These are phyloP conservation scores for Anhinga anhinga DNA, from an alignment of 2,113 vertebrate species.

Conservation along the genomic window DNA sequence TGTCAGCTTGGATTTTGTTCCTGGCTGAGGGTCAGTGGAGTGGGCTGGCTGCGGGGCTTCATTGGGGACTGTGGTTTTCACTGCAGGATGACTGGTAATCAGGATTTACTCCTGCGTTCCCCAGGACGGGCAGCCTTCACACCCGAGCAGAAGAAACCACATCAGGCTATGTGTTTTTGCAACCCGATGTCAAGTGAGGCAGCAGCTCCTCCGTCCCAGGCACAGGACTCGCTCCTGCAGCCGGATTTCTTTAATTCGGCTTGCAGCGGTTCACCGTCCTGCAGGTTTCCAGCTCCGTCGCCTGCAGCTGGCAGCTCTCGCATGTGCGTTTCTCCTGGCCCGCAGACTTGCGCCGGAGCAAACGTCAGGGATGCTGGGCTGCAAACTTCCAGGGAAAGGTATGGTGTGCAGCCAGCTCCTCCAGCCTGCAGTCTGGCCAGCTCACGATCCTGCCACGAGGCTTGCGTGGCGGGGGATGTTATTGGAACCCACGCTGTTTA, in stretches of 20 bases:
- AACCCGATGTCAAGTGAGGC: neutral
- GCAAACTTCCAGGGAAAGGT: neutral
- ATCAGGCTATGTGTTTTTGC: neutral
- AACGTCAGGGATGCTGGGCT: neutral
- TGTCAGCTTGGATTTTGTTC: neutral
- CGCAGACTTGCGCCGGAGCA: fast-evolving
- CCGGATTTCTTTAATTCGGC: fast-evolving
- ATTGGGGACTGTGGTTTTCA: fast-evolving
- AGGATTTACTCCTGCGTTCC: neutral
- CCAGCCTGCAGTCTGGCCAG: neutral
- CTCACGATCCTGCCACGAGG: neutral
- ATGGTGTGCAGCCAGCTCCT: neutral
- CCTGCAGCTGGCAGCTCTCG: neutral
- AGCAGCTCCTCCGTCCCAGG: fast-evolving
- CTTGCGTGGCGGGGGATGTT: neutral
- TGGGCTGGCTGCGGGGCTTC: neutral
- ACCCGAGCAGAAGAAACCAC: neutral
- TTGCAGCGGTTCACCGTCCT: fast-evolving
- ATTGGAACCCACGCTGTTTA: neutral
- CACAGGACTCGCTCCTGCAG: neutral
- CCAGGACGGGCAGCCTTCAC: neutral
- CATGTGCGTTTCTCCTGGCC: neutral
- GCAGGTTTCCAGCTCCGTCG: neutral
- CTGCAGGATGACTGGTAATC: neutral
- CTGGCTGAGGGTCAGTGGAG: neutral